Evolutionary conservation across 2,888 invertebrate genomes (phyloP).

Genomic region (Drosophila limbata): DNA sequence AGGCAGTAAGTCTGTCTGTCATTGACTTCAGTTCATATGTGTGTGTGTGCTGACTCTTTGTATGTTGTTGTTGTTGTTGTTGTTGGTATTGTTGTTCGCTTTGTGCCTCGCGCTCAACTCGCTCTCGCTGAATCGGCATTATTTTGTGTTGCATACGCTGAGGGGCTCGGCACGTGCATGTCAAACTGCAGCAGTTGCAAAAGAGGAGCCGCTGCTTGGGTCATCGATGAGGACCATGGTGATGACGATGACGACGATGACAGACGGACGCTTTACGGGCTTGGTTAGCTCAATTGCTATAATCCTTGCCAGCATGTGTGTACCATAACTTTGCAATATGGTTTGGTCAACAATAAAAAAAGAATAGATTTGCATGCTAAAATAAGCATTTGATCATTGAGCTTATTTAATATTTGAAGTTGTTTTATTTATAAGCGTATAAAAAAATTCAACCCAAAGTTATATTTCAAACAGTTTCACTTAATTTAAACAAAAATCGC

Average conservation of each 20-base stretch:
- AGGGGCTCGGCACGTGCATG: conserved; percentile 58
- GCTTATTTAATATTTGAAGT: too few relatives aligned
- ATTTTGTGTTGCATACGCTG: conserved; percentile 72
- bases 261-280: conserved; percentile 48
- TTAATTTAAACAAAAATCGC: too few relatives aligned
- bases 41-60: conserved; percentile 11
- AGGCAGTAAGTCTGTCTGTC: conserved; percentile 49
- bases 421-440: too few relatives aligned
- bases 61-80: conserved; percentile 25
- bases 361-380: background rate
- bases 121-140: conserved; percentile 70
- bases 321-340: background rate
- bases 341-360: background rate
- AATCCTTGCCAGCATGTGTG: conserved; percentile 6
- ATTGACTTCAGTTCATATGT: conserved; percentile 19
- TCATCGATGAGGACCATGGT: conserved; percentile 58
- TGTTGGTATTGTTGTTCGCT: conserved; percentile 30
- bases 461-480: too few relatives aligned
- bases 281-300: conserved; percentile 58
- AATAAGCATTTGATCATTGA: background rate
- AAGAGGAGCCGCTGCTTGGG: conserved; percentile 44
- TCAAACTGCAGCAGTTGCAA: conserved; percentile 61
- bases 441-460: too few relatives aligned
- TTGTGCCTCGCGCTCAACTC: conserved; percentile 49
- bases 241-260: conserved; percentile 43